Percentiles rank a stretch among this genome's conserved stretches.
These are phyloP conservation scores for Phymorhynchus buccinoides DNA, from an alignment of 1,140 invertebrate species.

Conservation along the genomic window DNA sequence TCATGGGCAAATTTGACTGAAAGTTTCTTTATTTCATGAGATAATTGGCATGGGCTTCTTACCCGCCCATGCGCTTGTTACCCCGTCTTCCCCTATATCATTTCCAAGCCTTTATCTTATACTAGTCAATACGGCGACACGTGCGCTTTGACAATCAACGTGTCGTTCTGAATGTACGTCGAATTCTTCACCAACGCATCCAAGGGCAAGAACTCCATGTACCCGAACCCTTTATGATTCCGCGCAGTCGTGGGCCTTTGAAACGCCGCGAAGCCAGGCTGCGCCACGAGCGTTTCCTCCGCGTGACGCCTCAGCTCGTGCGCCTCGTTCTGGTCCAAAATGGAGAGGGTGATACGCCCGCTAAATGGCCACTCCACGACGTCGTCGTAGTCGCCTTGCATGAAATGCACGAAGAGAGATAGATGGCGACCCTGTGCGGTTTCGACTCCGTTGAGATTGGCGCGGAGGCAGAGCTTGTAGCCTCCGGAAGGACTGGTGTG, in stretches of 20 bases:
- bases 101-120: no score
- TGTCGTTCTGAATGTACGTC: conserved; percentile 68
- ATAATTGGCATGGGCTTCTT: no score
- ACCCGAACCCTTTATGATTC: conserved; percentile 73
- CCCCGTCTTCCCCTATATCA: no score
- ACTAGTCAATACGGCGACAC: conserved; percentile 50
- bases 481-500: conserved; percentile 60
- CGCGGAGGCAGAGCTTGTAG: conserved; percentile 67
- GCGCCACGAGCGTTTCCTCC: conserved; percentile 66
- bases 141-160: conserved; percentile 68
- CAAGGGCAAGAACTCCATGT: conserved; percentile 70
- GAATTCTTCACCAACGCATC: conserved; percentile 60
- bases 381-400: conserved; percentile 60
- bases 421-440: conserved; percentile 62
- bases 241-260: conserved; percentile 64
- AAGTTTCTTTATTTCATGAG: no score
- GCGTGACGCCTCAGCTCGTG: conserved; percentile 58
- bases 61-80: no score
- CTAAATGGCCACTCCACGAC: conserved; percentile 65
- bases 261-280: conserved; percentile 71
- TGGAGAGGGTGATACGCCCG: conserved; percentile 62
- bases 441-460: conserved; percentile 68
- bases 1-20: no score
- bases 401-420: conserved; percentile 68
- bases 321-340: conserved; percentile 70